Evolutionary conservation across 2,888 invertebrate genomes (phyloP).

Genomic region (Scaeva pyrastri): DNA sequence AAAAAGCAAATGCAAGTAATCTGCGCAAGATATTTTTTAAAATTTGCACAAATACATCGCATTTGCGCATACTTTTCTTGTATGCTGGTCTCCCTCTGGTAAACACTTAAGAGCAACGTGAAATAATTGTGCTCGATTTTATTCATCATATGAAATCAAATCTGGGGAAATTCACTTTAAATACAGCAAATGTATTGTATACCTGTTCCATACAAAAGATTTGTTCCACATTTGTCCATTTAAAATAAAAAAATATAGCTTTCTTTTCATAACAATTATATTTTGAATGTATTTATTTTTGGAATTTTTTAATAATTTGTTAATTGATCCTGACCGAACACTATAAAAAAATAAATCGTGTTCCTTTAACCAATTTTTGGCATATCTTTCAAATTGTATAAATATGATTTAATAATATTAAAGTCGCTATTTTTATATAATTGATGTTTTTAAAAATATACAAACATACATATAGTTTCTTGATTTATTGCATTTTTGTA

Average conservation of each 20-base stretch:
- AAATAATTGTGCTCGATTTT: too few species aligned
- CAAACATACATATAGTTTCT: background rate
- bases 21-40: too few species aligned
- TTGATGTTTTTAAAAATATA: slow-evolving; percentile 45
- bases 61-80: too few species aligned
- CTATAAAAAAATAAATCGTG: slow-evolving; percentile 33
- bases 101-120: too few species aligned
- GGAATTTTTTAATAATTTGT: slow-evolving; percentile 3
- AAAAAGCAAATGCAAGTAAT: too few species aligned
- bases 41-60: too few species aligned
- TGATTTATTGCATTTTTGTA: slow-evolving; percentile 35
- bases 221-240: background rate
- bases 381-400: slow-evolving; percentile 30
- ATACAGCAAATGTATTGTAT: too few species aligned
- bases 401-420: slow-evolving; percentile 16
- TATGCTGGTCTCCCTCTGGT: too few species aligned
- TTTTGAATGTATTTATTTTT: background rate
- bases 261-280: slow-evolving; percentile 13
- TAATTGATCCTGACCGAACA: slow-evolving; percentile 25
- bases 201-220: too few species aligned
- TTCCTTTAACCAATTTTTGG: slow-evolving; percentile 28
- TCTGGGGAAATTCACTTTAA: too few species aligned
- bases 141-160: too few species aligned
- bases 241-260: background rate
- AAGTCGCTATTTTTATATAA: slow-evolving; percentile 15